Percentiles rank a stretch among this genome's conserved stretches.
Conservation (phyloP, 2,888 invertebrate genomes). For the Cryptops parisi region DNA sequence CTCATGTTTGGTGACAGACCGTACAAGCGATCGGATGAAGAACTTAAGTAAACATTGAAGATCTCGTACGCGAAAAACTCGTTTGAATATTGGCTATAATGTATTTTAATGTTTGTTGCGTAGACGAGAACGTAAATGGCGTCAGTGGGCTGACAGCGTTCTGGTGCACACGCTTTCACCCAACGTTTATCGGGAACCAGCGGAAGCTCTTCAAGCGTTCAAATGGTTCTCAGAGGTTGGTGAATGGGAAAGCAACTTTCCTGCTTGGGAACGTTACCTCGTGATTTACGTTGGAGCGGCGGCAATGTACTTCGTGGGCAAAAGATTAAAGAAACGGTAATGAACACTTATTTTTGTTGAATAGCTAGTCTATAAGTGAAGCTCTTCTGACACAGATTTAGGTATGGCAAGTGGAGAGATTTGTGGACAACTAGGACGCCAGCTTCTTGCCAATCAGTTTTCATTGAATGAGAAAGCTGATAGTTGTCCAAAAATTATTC, state of each 20-base stretch:
- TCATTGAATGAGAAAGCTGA: too few species aligned
- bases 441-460: too few species aligned
- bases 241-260: conserved; percentile 80
- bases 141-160: conserved; percentile 83
- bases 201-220: conserved; percentile 81
- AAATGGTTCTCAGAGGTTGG: conserved; percentile 84
- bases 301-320: conserved; percentile 88
- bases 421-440: neutral
- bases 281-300: conserved; percentile 85
- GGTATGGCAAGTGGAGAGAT: neutral
- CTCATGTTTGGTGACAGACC: conserved; percentile 56
- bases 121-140: conserved; percentile 87
- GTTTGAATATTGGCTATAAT: neutral
- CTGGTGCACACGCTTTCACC: conserved; percentile 90
- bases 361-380: neutral
- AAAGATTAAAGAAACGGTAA: conserved; percentile 66
- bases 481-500: too few species aligned
- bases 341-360: conserved; percentile 11
- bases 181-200: conserved; percentile 78
- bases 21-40: conserved; percentile 33
- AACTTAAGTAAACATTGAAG: conserved; percentile 23
- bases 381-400: neutral
- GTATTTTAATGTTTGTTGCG: conserved; percentile 24
- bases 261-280: conserved; percentile 63
- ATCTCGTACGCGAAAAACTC: neutral